A percentile compares a stretch with the other conserved stretches of the same genome.
These are phyloP conservation scores for Clivina fossor DNA, from an alignment of 2,888 invertebrate species.

Conservation along the genomic window DNA sequence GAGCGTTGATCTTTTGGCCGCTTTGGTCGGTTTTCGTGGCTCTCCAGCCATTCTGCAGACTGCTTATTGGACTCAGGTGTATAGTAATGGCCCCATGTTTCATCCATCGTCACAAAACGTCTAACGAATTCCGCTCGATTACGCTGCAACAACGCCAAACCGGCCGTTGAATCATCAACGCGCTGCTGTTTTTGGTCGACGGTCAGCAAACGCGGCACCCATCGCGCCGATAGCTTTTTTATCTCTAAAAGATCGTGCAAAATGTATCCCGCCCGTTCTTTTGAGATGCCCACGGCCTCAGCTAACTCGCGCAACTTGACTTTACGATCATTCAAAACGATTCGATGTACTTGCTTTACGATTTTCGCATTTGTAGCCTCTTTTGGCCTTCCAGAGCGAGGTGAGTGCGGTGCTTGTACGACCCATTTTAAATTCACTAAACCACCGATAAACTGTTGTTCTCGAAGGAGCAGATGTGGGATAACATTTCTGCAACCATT, in stretches of 20 bases:
- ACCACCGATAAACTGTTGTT: slow-evolving; percentile 26
- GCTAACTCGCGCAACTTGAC: slow-evolving; percentile 37
- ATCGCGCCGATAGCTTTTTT: too few species aligned
- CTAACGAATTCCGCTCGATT: too few species aligned
- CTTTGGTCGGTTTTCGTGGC: too few species aligned
- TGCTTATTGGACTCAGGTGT: slow-evolving; percentile 32
- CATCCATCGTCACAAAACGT: slow-evolving; percentile 36
- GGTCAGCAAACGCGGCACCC: too few species aligned
- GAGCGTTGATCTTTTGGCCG: slow-evolving; percentile 40
- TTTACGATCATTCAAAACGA: slow-evolving; percentile 34
- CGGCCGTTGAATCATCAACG: slow-evolving; percentile 31
- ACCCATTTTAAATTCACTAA: slow-evolving; percentile 26
- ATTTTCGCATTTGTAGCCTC: slow-evolving; percentile 22
- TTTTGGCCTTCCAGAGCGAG: slow-evolving; percentile 26
- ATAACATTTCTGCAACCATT: too few species aligned
- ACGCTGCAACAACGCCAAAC: slow-evolving; percentile 26
- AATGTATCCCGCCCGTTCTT: slow-evolving; percentile 26
- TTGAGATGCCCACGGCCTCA: slow-evolving; percentile 36
- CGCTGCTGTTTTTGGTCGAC: slow-evolving; percentile 25
- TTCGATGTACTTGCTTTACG: slow-evolving; percentile 30
- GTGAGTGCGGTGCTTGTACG: slow-evolving; percentile 6
- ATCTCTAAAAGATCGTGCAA: slow-evolving; percentile 28
- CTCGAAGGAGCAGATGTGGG: slow-evolving; percentile 29
- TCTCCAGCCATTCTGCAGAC: slow-evolving; percentile 33
- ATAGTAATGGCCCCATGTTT: slow-evolving; percentile 34